These are phyloP conservation scores for Catharus bicknelli DNA, from an alignment of 2,113 vertebrate genomes.

Conservation along the genomic window DNA sequence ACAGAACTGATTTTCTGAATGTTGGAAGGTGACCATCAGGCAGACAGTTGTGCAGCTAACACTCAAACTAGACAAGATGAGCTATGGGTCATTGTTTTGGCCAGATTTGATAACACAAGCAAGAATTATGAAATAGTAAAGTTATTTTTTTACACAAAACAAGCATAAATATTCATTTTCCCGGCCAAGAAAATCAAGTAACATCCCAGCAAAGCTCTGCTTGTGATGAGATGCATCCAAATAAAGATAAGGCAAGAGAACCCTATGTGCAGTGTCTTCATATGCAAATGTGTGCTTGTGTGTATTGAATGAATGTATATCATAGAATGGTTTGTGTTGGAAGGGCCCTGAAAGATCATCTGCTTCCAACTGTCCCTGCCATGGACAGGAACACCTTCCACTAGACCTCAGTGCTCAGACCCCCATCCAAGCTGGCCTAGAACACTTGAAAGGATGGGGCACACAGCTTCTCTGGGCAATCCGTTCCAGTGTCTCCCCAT, in stretches of 20 bases:
- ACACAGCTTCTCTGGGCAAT: neutral
- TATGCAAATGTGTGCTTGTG: too few species aligned
- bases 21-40: neutral
- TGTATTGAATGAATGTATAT: neutral
- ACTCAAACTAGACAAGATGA: neutral
- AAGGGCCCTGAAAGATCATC: neutral
- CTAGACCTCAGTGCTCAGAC: neutral
- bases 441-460: neutral
- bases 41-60: neutral
- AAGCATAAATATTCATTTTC: neutral
- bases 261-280: neutral
- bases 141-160: neutral
- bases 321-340: neutral
- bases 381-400: neutral
- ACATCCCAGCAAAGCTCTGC: neutral
- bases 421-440: neutral
- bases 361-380: neutral
- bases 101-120: neutral
- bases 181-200: neutral
- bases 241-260: neutral
- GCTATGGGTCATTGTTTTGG: neutral
- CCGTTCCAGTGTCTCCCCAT: neutral
- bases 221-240: neutral
- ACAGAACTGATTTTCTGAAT: neutral
- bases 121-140: neutral